Base-by-base conservation (phyloP, 2,888 invertebrate genomes). In the Disparrhopalites patrizii region DNA sequence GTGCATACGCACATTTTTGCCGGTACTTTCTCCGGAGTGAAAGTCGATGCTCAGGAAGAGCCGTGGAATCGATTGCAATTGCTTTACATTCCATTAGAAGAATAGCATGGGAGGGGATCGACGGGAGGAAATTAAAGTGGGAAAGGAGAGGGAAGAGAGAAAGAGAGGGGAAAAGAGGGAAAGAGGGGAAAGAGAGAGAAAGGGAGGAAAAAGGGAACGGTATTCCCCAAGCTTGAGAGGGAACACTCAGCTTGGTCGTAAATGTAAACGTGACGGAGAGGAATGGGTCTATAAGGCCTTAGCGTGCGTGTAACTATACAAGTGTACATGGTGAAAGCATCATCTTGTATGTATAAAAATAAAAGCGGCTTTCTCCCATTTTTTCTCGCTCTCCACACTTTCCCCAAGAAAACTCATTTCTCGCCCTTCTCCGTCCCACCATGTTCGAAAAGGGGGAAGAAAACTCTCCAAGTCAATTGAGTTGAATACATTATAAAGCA, bases 401-500 rank as follows among this genome's bases (percentile, higher is more conserved):
- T n/a, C n/a, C n/a, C n/a, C n/a, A n/a, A n/a, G n/a, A n/a, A n/a
- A n/a, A n/a, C n/a, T n/a, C n/a, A n/a, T n/a, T n/a, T n/a, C n/a
- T n/a, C n/a, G n/a, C n/a, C n/a, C n/a, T n/a, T n/a, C n/a, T n/a
- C n/a, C n/a, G n/a, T n/a, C n/a, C n/a, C n/a, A 8, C 10, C 50
- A 50, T 18, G 2, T 23, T 7, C 13, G 8, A 18, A 23, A 2
- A 2, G 23, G 10, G 27, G 18, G 25, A 28, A 15, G 18, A 33
- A 30, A 15, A 27, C 13, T 23, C 55, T 54, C 63, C 54, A 54
- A 57, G 57, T 57, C 57, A 57, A 57, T 38, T 57, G 38, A 57
- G 57, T 57, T 38, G 64, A 69, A 67, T 50, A 61, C 64, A 65
- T 68, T 68, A 65, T 51, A 60, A 66, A 64, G 62, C 58, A 57